Evolutionary conservation across 2,797 vertebrate genomes (phyloP), one percentile per base, ranked within the genome.

Genomic region (Prunella strophiata): DNA sequence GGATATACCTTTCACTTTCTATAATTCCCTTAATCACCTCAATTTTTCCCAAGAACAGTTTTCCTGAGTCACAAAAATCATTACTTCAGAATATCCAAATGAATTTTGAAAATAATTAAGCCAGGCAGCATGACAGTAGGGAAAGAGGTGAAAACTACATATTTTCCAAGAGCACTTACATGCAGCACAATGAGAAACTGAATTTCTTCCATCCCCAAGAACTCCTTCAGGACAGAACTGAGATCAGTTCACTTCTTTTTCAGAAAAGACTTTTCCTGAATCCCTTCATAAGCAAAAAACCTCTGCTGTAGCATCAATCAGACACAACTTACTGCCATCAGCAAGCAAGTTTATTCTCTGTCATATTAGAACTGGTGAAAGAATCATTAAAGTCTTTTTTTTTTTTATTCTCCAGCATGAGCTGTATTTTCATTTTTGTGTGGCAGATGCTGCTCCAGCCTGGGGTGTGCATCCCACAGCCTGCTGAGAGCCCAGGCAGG

Each of bases 401-500:
- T 72, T 32, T 65, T 83, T 5, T 3, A 34, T 32, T 72, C 67
- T 59, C 55, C 91, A 76, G 59, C 30, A n/a, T 1, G 16, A 65
- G 65, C 38, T 74, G 30, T 36, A 16, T 42, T 92, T 79, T 54
- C 20, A 34, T 77, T 94, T 92, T 59, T 52, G 36, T 78, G n/a
- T 29, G 77, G 67, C 91, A 94, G 93, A 91, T 92, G 93, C 76
- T 94, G 83, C 50, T 92, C 51, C 73, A 85, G 62, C 91, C 86
- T 55, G 89, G 36, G 76, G 29, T 45, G 79, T 65, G 95, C 52
- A 18, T 91, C 82, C 67, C 36, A 72, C 23, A 79, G 11, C 92
- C 85, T 75, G 91, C 94, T 96, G 96, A 85, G 95, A 71, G 58
- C 75, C 93, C 87, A 82, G 72, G 80, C 27, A 84, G 48, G 70